Evolutionary conservation across 92 coral and sea anemone genomes (phyloP), one percentile per base, ranked within the genome.

Genomic region (Paragorgia papillata): DNA sequence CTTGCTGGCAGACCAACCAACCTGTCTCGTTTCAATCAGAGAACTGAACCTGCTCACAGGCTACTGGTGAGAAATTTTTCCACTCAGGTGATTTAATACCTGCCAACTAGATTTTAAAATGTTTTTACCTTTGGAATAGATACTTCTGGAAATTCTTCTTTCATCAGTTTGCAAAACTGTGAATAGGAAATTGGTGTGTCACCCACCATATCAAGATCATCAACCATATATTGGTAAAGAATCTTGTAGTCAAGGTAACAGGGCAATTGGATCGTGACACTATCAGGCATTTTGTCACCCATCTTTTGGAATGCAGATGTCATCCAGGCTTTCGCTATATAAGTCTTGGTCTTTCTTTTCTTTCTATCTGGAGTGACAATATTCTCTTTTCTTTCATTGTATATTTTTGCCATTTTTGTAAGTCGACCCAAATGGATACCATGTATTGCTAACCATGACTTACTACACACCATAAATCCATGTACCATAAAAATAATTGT

Each of bases 241-340:
- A 70, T 79, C 17, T 30, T 34, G 53, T 37, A 3, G 75, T 84
- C 84, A 7, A 84, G 56, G 46, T 84, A 84, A 31, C 84, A 79
- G 1, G 88, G 84, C 14, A 84, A 59, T 29, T 83, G 69, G 32
- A 84, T 51, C 2, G 25, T 1, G 25, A 39, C 27, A 21, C 55
- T 33, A 44, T 83, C 83, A 30, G 88, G 88, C 88, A 79, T 84
- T 59, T 68, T 79, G 49, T 84, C 88, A 14, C 88, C 88, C 50
- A 84, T 62, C 26, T 76, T 57, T 28, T 35, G 48, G 25, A 79
- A 84, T n/a, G 64, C 25, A 25, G 74, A 28, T 8, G 26, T 19
- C 88, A 84, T 84, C 88, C 88, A 74, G 43, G 75, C 86, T 31
- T 62, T 74, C 1, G 86, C 81, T 0, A 82, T 79, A n/a, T 30